Percentiles rank a stretch among this genome's conserved stretches.
These are phyloP conservation scores for Drosophila novamexicana DNA, from an alignment of 1,140 invertebrate species.

Conservation along the genomic window DNA sequence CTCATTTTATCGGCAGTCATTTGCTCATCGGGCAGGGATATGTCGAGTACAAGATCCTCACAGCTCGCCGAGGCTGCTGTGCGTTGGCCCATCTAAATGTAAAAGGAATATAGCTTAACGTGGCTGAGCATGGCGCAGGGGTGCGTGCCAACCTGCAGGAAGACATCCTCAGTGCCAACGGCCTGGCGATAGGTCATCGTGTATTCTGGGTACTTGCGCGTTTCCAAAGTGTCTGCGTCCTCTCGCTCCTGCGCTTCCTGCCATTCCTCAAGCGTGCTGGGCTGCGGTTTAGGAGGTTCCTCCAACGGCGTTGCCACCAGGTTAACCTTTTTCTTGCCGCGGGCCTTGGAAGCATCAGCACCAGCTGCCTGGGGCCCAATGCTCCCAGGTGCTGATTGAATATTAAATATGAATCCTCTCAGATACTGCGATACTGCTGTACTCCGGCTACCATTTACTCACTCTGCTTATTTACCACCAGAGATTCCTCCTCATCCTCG, in stretches of 20 bases:
- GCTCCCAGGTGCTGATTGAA: constrained; percentile 48
- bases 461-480: constrained; percentile 55
- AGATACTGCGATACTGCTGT: not conserved
- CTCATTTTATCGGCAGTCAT: constrained; percentile 88
- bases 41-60: constrained; percentile 91
- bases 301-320: constrained; percentile 46
- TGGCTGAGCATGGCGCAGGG: not conserved
- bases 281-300: constrained; percentile 46
- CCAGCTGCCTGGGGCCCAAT: constrained; percentile 39
- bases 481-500: constrained; percentile 66
- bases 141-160: constrained; percentile 87
- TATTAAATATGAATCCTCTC: not conserved
- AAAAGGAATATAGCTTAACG: not conserved
- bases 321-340: constrained; percentile 46
- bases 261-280: constrained; percentile 86
- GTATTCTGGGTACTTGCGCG: constrained; percentile 90
- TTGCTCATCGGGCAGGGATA: constrained; percentile 90
- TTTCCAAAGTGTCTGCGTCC: constrained; percentile 86
- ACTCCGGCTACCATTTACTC: constrained; percentile 27
- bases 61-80: constrained; percentile 92
- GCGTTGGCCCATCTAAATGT: constrained; percentile 91
- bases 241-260: constrained; percentile 84
- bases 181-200: constrained; percentile 93
- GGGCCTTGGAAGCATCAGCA: constrained; percentile 10
- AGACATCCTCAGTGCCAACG: constrained; percentile 94